Evolutionary conservation across 1,140 invertebrate species (phyloP).

Genomic region (Ephestia elutella): DNA sequence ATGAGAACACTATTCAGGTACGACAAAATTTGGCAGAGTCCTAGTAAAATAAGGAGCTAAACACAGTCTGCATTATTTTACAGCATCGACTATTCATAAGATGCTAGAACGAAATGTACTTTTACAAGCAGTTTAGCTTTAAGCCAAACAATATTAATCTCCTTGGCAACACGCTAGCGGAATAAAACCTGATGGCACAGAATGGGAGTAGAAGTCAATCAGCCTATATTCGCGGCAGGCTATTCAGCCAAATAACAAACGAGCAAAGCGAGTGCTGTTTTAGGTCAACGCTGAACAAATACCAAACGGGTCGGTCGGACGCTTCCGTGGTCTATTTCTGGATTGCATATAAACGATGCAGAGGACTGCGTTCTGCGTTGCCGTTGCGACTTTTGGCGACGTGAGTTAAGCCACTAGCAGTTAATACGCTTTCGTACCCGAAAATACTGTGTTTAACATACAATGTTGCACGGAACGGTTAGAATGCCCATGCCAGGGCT

Average conservation of each 20-base stretch:
- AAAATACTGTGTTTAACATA: background rate
- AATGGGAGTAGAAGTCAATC: background rate
- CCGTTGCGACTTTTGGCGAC: constrained; percentile 46
- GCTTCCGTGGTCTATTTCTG: constrained; percentile 72
- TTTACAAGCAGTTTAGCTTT: no score
- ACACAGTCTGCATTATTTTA: no score
- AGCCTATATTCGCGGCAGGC: constrained; percentile 15
- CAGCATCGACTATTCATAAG: no score
- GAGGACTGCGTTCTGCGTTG: constrained; percentile 30
- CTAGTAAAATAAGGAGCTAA: no score
- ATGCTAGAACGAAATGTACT: no score
- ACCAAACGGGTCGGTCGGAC: constrained; percentile 70
- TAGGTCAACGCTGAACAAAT: constrained; percentile 74
- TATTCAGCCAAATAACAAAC: constrained; percentile 62
- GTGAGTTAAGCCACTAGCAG: background rate
- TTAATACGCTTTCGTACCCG: no score
- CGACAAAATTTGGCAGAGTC: background rate
- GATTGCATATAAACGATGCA: constrained; percentile 52
- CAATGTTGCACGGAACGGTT: background rate
- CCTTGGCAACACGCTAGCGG: background rate
- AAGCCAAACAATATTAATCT: no score
- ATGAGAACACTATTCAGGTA: constrained; percentile 2
- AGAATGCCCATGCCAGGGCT: background rate
- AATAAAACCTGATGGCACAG: background rate
- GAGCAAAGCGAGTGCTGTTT: constrained; percentile 70